Percentiles rank a stretch among this genome's conserved stretches.
These are phyloP conservation scores for Drosophila borealis DNA, from an alignment of 2,888 invertebrate species.

Conservation along the genomic window DNA sequence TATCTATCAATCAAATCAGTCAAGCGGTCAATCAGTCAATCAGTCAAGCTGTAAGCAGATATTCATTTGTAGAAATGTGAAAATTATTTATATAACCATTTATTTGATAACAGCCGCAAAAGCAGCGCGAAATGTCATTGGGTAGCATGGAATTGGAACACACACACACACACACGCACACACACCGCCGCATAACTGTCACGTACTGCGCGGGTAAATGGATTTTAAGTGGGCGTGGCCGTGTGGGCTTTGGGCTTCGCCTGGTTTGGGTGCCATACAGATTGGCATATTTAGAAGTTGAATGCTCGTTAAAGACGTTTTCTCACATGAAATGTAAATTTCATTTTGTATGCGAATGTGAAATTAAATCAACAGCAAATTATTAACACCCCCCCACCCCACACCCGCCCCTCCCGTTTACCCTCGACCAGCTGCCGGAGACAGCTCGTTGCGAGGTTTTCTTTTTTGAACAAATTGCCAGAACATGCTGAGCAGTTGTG, in stretches of 20 bases:
- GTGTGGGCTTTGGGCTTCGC: background rate
- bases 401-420: too few species aligned
- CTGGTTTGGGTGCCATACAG: background rate
- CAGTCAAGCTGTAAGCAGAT: too few species aligned
- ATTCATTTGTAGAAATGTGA: too few species aligned
- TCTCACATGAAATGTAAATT: slow-evolving; percentile 53
- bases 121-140: background rate
- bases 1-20: too few species aligned
- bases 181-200: background rate
- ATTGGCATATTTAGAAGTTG: slow-evolving; percentile 30
- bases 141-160: background rate
- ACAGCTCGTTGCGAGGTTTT: too few species aligned
- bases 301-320: slow-evolving; percentile 27
- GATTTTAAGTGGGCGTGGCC: background rate
- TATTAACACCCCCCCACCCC: slow-evolving; percentile 17
- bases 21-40: too few species aligned
- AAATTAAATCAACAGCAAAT: slow-evolving; percentile 66
- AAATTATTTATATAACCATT: too few species aligned
- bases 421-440: background rate
- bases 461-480: slow-evolving; percentile 9
- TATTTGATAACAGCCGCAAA: too few species aligned
- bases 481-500: slow-evolving; percentile 4
- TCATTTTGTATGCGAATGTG: slow-evolving; percentile 48
- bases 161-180: background rate
- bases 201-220: background rate